Evolutionary conservation across 1,140 invertebrate species (phyloP).

Genomic region (Pseudomyrmex dendroicus): DNA sequence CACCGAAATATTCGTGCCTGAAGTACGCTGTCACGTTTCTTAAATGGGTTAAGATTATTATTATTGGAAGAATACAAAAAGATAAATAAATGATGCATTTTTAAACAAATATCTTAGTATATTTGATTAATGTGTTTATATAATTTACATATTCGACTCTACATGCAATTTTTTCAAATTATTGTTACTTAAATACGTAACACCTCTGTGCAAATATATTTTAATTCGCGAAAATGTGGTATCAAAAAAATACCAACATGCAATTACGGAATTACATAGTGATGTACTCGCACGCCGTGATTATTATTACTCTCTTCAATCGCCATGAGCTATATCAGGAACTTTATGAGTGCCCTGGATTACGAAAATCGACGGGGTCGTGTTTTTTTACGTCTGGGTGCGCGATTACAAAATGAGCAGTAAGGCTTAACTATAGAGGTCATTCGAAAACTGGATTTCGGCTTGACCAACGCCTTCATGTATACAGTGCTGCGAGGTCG

Average conservation of each 20-base stretch:
- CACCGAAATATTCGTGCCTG: no score
- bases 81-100: neutral
- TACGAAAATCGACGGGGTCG: constrained; percentile 18
- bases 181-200: neutral
- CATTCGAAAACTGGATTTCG: constrained; percentile 59
- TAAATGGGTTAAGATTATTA: no score
- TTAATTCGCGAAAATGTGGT: neutral
- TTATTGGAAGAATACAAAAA: neutral
- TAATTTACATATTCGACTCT: neutral
- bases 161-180: neutral
- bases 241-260: no score
- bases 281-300: neutral
- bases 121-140: constrained; percentile 1
- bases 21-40: no score
- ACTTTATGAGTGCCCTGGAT: constrained; percentile 16
- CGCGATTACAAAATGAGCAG: constrained; percentile 38
- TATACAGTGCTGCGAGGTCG: constrained; percentile 22
- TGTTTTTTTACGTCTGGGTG: constrained; percentile 18
- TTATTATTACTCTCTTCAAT: constrained; percentile 22
- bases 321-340: neutral
- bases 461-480: constrained; percentile 5
- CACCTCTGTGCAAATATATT: neutral
- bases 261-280: neutral
- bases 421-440: constrained; percentile 42
- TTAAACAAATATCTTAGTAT: neutral